Conservation (phyloP, 2,888 invertebrate species). For the Phortica okadai region DNA sequence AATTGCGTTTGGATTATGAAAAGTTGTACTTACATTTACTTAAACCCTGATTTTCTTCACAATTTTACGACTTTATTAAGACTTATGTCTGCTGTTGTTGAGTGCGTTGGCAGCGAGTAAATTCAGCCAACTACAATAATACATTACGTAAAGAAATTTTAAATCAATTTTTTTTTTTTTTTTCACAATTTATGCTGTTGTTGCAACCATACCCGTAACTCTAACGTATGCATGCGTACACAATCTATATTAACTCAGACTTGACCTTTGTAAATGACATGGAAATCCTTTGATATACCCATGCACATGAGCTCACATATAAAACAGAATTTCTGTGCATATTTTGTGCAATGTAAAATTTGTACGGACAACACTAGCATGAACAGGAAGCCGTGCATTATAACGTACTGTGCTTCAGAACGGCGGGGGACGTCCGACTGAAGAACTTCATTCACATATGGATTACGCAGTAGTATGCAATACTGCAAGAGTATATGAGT, state of each 20-base stretch:
- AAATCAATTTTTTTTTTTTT: conserved; percentile 1
- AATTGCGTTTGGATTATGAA: conserved; percentile 62
- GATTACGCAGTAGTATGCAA: too few relatives aligned
- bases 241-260: conserved; percentile 31
- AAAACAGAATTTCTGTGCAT: conserved; percentile 19
- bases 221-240: neutral
- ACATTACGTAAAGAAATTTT: neutral
- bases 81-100: conserved; percentile 51
- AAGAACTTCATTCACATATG: too few relatives aligned
- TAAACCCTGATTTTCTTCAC: conserved; percentile 62
- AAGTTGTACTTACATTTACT: conserved; percentile 58
- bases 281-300: conserved; percentile 63
- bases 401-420: conserved; percentile 16
- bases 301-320: conserved; percentile 55
- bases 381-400: conserved; percentile 28
- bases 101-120: neutral
- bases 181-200: neutral
- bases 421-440: too few relatives aligned
- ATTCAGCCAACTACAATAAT: neutral
- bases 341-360: conserved; percentile 54
- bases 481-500: too few relatives aligned
- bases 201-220: neutral
- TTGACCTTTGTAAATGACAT: conserved; percentile 63
- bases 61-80: conserved; percentile 65
- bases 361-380: conserved; percentile 42